Evolutionary conservation across 2,797 vertebrate genomes (phyloP), one percentile per base, ranked within the genome.

Genomic region (Bradypus variegatus): DNA sequence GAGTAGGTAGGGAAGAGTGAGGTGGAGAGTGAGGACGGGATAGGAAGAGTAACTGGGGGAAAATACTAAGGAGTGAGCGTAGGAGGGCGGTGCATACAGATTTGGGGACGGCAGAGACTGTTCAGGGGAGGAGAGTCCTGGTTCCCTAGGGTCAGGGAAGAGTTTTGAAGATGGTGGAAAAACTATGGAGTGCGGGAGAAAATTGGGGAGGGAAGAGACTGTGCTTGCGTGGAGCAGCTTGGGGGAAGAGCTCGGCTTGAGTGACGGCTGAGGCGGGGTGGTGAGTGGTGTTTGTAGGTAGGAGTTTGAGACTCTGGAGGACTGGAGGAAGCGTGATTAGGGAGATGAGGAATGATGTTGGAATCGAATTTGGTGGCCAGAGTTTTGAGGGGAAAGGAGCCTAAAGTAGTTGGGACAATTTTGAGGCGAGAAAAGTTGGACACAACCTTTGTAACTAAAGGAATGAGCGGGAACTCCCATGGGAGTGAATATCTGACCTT

Each of bases 101-200:
- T 82, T 85, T 27, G 14, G 27, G 65, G 48, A 81, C 50, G 75
- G 55, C 80, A n/a, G 55, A 45, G 50, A 83, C 76, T 3, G 9
- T 89, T 84, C 33, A 58, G 29, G 73, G 19, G 75, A 27, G 53
- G 79, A 77, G 77, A 85, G 45, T n/a, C 91, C 77, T 45, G 55
- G 76, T 78, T 93, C 89, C 31, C 60, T 64, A 31, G 38, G 23
- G 84, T 48, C 62, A 21, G 55, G 65, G n/a, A 77, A 89, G 82
- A 92, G 70, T 95, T 95, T 88, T 79, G 95, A 94, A 94, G 91
- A 88, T 93, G 88, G 83, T 94, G 82, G 89, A 25, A 62, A 55
- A 94, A 80, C 62, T 93, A 16, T 48, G 53, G 33, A 18, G 62
- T 19, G 77, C 73, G 72, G 82, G 67, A 86, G 62, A 83, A 90